Base-by-base conservation (phyloP, 1,140 invertebrate species). In the Lepidurus apus region DNA sequence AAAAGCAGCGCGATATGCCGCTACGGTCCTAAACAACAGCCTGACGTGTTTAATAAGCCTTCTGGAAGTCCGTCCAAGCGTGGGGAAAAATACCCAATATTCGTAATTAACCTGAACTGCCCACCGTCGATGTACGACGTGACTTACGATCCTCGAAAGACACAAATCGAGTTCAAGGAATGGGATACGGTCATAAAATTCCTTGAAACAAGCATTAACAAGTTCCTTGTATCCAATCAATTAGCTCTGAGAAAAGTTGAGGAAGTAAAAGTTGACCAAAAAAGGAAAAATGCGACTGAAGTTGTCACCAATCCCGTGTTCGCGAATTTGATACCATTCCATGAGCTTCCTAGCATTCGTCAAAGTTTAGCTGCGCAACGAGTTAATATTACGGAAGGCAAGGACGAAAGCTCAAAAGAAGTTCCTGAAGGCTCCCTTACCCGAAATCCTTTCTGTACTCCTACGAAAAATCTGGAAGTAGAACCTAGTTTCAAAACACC, bases 111-210 rank as follows among this genome's bases (percentile, higher is more conserved):
- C 84, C 26, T 92, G 78, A 84, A 84, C 78, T 91, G 90, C 81
- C 87, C 89, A 11, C 83, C 85, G 76, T 84, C 82, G 79, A 87
- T 87, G 80, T 89, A 90, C 84, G 89, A 91, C 81, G 85, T 90
- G 3, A 85, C 83, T 73, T 84, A 87, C 80, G 87, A 87, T 79
- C 84, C 86, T 42, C 85, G 84, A 24, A 88, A 89, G 82, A 87
- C 85, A 74, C 79, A 86, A 42, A 84, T 91, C 21, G 88, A 90
- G 84, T 91, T 92, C 82, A 87, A 86, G 83, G 85, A 90, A 78
- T 90, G 88, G 87, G 83, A 87, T 44, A 79, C 83, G 74, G 82
- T 91, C n/a, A 83, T 85, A 13, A 83, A 84, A 76, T 85, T 88
- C 74, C 80, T 91, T 45, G 86, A 89, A 17, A 65, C 17, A 5